phyloP scores from a whole-genome alignment of 2,113 vertebrate species.

The Lipophrys pholis region DNA sequence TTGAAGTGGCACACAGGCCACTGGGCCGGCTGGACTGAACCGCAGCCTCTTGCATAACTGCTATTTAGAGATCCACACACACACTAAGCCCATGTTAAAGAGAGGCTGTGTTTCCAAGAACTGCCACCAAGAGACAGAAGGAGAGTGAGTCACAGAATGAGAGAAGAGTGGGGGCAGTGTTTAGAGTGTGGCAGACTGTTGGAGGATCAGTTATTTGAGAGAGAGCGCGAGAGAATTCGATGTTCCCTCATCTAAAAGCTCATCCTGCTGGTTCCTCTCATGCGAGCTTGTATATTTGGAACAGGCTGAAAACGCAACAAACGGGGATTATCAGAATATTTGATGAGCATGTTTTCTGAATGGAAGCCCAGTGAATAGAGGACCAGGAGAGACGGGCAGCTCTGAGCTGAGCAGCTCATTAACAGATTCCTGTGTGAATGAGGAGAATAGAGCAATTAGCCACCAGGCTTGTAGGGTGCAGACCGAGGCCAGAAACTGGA shows the following conservation, averaged over 20 bases:
- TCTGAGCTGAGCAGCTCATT: conserved; percentile 73
- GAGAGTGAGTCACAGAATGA: too few relatives aligned
- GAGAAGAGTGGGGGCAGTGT: too few relatives aligned
- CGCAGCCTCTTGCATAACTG: conserved; percentile 63
- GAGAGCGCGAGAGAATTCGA: too few relatives aligned
- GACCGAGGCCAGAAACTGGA: conserved; percentile 10
- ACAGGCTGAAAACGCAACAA: too few relatives aligned
- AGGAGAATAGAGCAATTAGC: conserved; percentile 66
- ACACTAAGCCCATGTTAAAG: conserved; percentile 22
- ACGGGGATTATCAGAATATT: too few relatives aligned
- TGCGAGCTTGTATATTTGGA: too few relatives aligned
- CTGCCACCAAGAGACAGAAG: conserved; percentile 8
- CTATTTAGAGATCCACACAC: conserved; percentile 57
- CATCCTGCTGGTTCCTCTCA: too few relatives aligned
- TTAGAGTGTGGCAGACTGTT: too few relatives aligned
- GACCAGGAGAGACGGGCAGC: conserved; percentile 44
- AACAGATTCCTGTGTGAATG: conserved; percentile 69
- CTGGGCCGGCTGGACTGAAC: conserved; percentile 38
- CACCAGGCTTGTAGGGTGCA: conserved; percentile 27
- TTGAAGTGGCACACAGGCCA: conserved; percentile 23
- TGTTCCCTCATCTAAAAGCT: too few relatives aligned
- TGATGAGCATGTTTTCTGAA: conserved; percentile 18
- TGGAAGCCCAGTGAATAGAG: conserved; percentile 15
- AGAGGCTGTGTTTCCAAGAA: conserved; percentile 43
- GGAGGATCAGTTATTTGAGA: too few relatives aligned